These are phyloP conservation scores for Drosophila littoralis DNA, from an alignment of 1,140 invertebrate genomes.

Conservation along the genomic window DNA sequence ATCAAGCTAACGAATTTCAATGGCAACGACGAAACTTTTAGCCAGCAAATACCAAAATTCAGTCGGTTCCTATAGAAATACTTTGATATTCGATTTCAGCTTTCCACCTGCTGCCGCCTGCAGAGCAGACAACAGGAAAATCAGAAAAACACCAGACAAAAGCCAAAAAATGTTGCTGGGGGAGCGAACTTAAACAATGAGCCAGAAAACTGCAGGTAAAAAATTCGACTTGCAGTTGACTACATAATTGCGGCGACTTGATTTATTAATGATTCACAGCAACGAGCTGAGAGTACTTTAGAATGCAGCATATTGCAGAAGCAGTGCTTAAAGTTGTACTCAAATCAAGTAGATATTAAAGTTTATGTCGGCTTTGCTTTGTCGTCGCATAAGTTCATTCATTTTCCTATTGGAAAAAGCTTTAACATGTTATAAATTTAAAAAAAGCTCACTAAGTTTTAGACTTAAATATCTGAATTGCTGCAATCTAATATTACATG, in stretches of 20 bases:
- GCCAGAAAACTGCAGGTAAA: conserved; percentile 17
- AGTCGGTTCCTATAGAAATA: conserved; percentile 11
- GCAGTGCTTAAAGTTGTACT: conserved; percentile 7
- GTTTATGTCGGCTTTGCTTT: too few relatives aligned
- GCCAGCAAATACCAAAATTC: conserved; percentile 19
- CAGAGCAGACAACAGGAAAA: background rate
- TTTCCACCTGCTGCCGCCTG: conserved; percentile 7
- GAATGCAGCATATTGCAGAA: background rate
- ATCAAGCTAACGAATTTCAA: background rate
- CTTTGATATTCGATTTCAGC: conserved; percentile 24
- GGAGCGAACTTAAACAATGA: conserved; percentile 29
- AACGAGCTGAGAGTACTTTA: conserved; percentile 1
- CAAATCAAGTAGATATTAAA: background rate
- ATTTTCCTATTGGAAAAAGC: background rate
- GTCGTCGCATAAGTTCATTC: too few relatives aligned
- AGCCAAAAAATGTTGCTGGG: conserved; percentile 8
- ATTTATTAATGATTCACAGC: conserved; percentile 34
- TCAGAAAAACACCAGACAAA: conserved; percentile 5
- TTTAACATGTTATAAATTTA: background rate
- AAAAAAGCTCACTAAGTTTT: too few relatives aligned
- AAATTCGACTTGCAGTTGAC: conserved; percentile 19
- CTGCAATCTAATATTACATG: too few relatives aligned
- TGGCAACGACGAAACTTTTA: conserved; percentile 9
- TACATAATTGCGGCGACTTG: conserved; percentile 32
- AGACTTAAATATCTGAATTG: too few relatives aligned